Base-by-base conservation (phyloP, 2,888 invertebrate genomes). In the Melitaea athalia region DNA sequence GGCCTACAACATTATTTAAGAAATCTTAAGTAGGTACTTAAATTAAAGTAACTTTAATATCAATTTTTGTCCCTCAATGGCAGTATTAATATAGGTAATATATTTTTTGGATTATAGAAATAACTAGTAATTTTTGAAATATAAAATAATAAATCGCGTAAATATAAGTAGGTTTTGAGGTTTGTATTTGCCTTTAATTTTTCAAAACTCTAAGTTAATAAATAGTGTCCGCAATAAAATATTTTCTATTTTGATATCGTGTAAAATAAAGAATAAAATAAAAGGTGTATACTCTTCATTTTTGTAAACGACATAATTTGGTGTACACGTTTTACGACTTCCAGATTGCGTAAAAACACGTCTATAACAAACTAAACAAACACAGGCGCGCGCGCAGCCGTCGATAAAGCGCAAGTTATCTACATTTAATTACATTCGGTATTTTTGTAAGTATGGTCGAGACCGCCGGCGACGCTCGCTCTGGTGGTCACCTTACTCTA, bases 331-430 rank as follows among this genome's bases (percentile, higher is more conserved):
- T 91, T 92, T 89, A 92, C 90, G 89, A 92, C 92, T 92, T 92
- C 92, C 92, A 91, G 91, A 91, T 92, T 91, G 91, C 92, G 89
- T 92, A 91, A 92, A 92, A 92, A 91, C 89, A 88, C 89, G 88
- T 87, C 86, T 91, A 90, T 90, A 91, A 89, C 85, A 87, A 89
- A 88, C 86, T 90, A 91, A 91, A 91, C 87, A 92, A 92, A 92
- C 83, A 91, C 85, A 85, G 83, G 82, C 86, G 86, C 84, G 87
- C 85, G 86, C 88, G 87, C 91, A 89, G 84, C 87, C 91, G 91
- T 88, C 92, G 89, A 90, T 91, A 91, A 91, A 91, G 91, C 86
- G 87, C 87, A 88, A 89, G 92, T 89, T 91, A 91, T 90, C 89
- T 90, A 87, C 89, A 88, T 92, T 92, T 92, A 91, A 92, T 92